Conservation (phyloP, 2,113 vertebrate genomes). For the human region GRCh38 chr14:61404501-61405000, state of each 20-base stretch:
- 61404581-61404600: background rate
- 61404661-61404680: background rate
- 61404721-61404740: background rate
- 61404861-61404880: background rate
- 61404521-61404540: background rate
- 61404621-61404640: background rate
- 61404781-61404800: background rate
- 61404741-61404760: background rate
- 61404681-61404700: background rate
- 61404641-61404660: background rate
- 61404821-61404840: background rate
- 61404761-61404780: background rate
- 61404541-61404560: background rate
- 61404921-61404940: background rate
- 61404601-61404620: background rate
- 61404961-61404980: background rate
- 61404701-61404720: background rate
- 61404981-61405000: background rate
- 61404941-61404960: background rate
- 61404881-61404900: background rate
- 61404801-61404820: background rate
- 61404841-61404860: too few relatives aligned
- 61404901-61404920: background rate
- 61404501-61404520: background rate
- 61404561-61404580: background rate